A percentile compares a stretch with the other conserved stretches of the same genome.
These are phyloP conservation scores for Eciton burchellii DNA, from an alignment of 1,140 invertebrate genomes.

Conservation along the genomic window DNA sequence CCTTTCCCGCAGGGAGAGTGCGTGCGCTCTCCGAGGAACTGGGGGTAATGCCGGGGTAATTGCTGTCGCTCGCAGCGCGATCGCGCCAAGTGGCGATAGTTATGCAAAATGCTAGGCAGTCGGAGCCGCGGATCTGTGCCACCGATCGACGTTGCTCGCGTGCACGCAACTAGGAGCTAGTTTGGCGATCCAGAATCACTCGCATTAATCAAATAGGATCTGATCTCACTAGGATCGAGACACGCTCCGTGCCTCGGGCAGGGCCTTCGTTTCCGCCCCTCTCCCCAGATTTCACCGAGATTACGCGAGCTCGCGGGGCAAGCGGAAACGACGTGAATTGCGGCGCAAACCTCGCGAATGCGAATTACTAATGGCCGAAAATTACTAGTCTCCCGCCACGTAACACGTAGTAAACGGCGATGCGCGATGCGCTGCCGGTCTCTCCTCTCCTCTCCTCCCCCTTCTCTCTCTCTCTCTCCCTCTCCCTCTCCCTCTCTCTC, in stretches of 20 bases:
- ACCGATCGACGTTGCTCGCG: too few relatives aligned
- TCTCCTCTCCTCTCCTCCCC: background rate
- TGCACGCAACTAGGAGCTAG: too few relatives aligned
- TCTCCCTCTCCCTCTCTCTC: background rate
- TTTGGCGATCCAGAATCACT: too few relatives aligned
- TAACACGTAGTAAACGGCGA: conserved; percentile 34
- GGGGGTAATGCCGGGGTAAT: conserved; percentile 54
- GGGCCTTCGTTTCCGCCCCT: too few relatives aligned
- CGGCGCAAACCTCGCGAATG: background rate
- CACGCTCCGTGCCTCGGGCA: too few relatives aligned
- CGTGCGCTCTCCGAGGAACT: background rate
- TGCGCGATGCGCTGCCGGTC: conserved; percentile 14
- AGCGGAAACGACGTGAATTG: conserved; percentile 6
- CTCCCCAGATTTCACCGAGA: background rate
- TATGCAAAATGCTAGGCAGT: conserved; percentile 46
- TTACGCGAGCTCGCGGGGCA: background rate
- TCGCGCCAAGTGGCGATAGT: conserved; percentile 21
- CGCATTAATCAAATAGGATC: too few relatives aligned
- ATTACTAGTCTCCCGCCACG: conserved; percentile 18
- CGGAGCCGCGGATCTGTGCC: too few relatives aligned
- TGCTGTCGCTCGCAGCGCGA: conserved; percentile 43
- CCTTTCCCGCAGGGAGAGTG: conserved; percentile 25
- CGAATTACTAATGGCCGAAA: conserved; percentile 7
- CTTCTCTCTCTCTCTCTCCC: too few relatives aligned
- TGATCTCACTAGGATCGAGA: too few relatives aligned